Evolutionary conservation across 2,888 invertebrate genomes (phyloP).

Genomic region (Rotaria macrura): DNA sequence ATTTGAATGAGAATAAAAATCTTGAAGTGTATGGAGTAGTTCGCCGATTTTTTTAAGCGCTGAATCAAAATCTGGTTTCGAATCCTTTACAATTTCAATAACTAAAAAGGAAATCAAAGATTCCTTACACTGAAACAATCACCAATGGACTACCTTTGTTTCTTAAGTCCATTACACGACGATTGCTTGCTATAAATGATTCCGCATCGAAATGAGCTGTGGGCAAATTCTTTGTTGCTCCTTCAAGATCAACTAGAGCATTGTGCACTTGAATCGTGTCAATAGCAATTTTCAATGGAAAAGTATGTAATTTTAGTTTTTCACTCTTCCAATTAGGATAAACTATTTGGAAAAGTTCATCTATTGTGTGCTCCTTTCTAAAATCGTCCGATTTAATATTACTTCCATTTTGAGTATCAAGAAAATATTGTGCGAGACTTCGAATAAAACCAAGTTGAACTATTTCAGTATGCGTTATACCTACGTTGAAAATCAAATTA

Average conservation of each 20-base stretch:
- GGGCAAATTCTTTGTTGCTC: conserved; percentile 27
- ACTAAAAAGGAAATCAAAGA: neutral
- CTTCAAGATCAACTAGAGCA: conserved; percentile 23
- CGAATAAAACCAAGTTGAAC: neutral
- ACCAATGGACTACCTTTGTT: neutral
- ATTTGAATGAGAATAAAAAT: conserved; percentile 33
- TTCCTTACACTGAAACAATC: neutral
- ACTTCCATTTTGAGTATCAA: neutral
- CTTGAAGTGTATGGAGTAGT: conserved; percentile 29
- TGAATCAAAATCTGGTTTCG: neutral
- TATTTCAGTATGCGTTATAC: neutral
- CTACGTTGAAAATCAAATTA: neutral
- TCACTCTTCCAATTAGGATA: neutral
- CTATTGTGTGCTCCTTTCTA: neutral
- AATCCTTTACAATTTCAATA: neutral
- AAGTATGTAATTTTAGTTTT: neutral
- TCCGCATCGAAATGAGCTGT: conserved; percentile 31
- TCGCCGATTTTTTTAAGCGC: conserved; percentile 6
- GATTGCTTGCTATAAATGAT: conserved; percentile 24
- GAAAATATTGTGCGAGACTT: neutral
- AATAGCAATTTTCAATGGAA: neutral
- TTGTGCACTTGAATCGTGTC: neutral
- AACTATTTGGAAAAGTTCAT: neutral
- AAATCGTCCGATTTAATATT: neutral
- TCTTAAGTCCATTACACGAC: conserved; percentile 20